Evolutionary conservation across 1,140 invertebrate species (phyloP).

Genomic region (Drosophila tristis): DNA sequence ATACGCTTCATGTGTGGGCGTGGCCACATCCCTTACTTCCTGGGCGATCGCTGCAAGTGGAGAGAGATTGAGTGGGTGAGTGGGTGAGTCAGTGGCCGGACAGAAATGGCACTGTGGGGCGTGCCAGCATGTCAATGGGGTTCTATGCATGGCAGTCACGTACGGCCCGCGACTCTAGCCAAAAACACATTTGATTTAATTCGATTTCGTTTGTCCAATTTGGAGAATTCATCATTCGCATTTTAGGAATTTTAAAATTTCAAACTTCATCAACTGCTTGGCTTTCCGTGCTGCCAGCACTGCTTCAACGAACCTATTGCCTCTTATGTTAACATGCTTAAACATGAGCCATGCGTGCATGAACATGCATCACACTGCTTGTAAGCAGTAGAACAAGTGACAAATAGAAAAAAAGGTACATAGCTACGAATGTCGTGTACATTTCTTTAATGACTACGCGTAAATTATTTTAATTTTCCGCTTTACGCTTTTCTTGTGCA

Average conservation of each 20-base stretch:
- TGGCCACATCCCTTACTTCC: slow-evolving; percentile 44
- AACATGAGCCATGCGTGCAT: too few relatives aligned
- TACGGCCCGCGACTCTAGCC: not conserved
- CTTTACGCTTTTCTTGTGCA: slow-evolving; percentile 21
- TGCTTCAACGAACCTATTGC: not conserved
- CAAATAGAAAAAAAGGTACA: not conserved
- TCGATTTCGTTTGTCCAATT: not conserved
- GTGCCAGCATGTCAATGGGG: slow-evolving; percentile 2
- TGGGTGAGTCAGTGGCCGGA: slow-evolving; percentile 5
- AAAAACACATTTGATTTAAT: slow-evolving; percentile 10
- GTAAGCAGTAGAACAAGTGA: too few relatives aligned
- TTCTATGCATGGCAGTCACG: slow-evolving; percentile 33
- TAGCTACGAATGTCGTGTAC: slow-evolving; percentile 5
- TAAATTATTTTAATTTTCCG: slow-evolving; percentile 49
- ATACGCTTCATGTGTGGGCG: slow-evolving; percentile 24
- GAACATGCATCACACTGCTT: too few relatives aligned
- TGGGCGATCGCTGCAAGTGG: slow-evolving; percentile 33
- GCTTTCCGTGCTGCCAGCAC: too few relatives aligned
- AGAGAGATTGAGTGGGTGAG: slow-evolving; percentile 5
- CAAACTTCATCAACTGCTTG: too few relatives aligned
- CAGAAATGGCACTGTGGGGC: not conserved
- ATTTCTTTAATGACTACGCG: slow-evolving; percentile 52
- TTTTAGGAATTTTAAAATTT: too few relatives aligned
- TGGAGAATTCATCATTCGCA: too few relatives aligned
- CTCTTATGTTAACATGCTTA: not conserved